Evolutionary conservation across 2,113 vertebrate genomes (phyloP).

Genomic region (Anarrhichthys ocellatus): DNA sequence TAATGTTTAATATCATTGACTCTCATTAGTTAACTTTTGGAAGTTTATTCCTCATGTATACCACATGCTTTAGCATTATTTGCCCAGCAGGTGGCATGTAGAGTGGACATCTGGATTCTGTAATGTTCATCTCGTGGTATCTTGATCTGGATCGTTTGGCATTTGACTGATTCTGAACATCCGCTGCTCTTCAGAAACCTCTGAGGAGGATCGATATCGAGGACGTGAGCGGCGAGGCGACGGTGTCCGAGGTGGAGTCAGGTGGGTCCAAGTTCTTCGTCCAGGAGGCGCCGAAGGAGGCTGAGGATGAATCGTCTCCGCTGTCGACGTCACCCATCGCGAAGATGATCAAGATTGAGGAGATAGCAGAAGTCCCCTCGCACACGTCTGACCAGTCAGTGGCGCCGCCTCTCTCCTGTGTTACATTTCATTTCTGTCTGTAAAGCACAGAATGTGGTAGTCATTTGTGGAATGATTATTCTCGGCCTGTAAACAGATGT

Average conservation of each 20-base stretch:
- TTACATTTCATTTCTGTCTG: not conserved
- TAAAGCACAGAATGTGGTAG: not conserved
- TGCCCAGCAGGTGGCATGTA: constrained; percentile 37
- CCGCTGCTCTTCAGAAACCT: constrained; percentile 86
- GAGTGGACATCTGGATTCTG: not conserved
- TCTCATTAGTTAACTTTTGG: no score
- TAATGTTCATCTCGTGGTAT: not conserved
- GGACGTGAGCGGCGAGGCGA: constrained; percentile 85
- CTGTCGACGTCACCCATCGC: constrained; percentile 82
- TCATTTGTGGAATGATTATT: not conserved
- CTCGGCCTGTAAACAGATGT: not conserved
- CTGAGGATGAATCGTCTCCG: constrained; percentile 43
- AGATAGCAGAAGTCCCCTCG: constrained; percentile 72
- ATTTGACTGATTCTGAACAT: not conserved
- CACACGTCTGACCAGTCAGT: constrained; percentile 76
- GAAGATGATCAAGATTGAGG: constrained; percentile 94
- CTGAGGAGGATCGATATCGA: constrained; percentile 90
- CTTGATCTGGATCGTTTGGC: not conserved
- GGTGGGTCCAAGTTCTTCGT: not conserved
- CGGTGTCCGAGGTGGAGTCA: constrained; percentile 35
- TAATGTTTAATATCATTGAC: no score
- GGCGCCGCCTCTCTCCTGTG: not conserved
- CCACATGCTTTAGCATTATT: no score
- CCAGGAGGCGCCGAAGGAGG: constrained; percentile 38
- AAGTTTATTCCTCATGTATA: not conserved